Evolutionary conservation across 1,140 invertebrate genomes (phyloP).

Genomic region (Gryon sp.): DNA sequence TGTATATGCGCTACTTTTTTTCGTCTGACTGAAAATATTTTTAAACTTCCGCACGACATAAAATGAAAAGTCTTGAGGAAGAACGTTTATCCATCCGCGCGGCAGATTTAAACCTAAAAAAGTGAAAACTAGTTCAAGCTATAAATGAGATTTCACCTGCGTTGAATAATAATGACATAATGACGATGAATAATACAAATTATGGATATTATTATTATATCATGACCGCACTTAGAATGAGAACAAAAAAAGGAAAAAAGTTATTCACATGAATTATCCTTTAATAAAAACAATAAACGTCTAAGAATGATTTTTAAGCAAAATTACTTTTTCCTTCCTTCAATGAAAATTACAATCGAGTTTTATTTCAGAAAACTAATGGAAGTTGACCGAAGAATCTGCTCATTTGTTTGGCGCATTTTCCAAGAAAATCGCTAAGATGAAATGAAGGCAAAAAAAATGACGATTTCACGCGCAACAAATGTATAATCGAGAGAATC

Average conservation of each 20-base stretch:
- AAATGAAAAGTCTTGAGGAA: constrained; percentile 3
- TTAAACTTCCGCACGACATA: neutral
- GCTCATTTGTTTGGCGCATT: too few species aligned
- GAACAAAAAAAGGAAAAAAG: too few species aligned
- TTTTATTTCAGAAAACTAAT: too few species aligned
- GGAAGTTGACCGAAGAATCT: too few species aligned
- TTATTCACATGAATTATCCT: too few species aligned
- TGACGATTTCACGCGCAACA: neutral
- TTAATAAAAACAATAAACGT: too few species aligned
- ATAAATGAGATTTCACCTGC: constrained; percentile 39
- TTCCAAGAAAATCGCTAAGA: neutral
- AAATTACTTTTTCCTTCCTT: neutral
- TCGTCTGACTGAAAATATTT: constrained; percentile 22
- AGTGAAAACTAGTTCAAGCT: constrained; percentile 47
- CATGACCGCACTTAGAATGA: too few species aligned
- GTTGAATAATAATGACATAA: constrained; percentile 27
- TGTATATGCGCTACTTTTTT: too few species aligned
- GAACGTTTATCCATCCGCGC: constrained; percentile 4
- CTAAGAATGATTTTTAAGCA: too few species aligned
- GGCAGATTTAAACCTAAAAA: constrained; percentile 34
- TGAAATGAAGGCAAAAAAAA: neutral
- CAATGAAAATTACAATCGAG: neutral
- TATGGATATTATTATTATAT: too few species aligned
- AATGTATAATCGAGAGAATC: constrained; percentile 32
- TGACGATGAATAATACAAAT: too few species aligned